Base-by-base conservation (phyloP, 2,888 invertebrate genomes). In the Rutpela maculata region DNA sequence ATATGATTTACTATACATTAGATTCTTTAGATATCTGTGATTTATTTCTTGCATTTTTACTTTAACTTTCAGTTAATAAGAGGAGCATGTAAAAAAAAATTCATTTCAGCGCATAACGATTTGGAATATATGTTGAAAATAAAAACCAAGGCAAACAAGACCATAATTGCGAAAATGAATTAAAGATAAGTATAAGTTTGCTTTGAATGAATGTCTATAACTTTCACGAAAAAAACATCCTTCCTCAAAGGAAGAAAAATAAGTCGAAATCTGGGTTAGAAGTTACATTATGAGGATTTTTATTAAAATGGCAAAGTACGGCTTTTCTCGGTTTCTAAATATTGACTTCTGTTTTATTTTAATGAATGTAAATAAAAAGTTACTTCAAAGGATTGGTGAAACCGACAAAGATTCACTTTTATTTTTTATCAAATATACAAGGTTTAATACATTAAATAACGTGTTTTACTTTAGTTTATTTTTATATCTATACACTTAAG, bases 241-340 rank as follows among this genome's bases (percentile, higher is more conserved):
- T 15, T 15, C 15, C 12, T n/a, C 12, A 50, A n/a, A 15, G 50
- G n/a, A n/a, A 50, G 15, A 50, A n/a, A 50, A n/a, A 50, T 50
- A 50, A 15, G 50, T 50, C 50, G 50, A n/a, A n/a, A 50, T 50
- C 50, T 50, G 50, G n/a, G n/a, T 50, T 50, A 17, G 50, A 50
- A 4, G 50, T 50, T 50, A 17, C n/a, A 15, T 50, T 50, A 50
- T n/a, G n/a, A 50, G 6, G n/a, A 17, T 50, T 50, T 50, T 50
- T 50, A 43, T 50, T 50, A 50, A 50, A 50, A 17, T 15, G 50
- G n/a, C n/a, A 50, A 50, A 17, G 6, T 10, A 15, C 43, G 43
- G 10, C 43, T 1, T 43, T 43, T 50, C 50, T n/a, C 50, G 0
- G 50, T 50, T 50, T n/a, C n/a, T n/a, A 50, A 50, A n/a, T 50